Evolutionary conservation across 2,113 vertebrate genomes (phyloP), one percentile per base, ranked within the genome.

Genomic region (Climacteris rufus): DNA sequence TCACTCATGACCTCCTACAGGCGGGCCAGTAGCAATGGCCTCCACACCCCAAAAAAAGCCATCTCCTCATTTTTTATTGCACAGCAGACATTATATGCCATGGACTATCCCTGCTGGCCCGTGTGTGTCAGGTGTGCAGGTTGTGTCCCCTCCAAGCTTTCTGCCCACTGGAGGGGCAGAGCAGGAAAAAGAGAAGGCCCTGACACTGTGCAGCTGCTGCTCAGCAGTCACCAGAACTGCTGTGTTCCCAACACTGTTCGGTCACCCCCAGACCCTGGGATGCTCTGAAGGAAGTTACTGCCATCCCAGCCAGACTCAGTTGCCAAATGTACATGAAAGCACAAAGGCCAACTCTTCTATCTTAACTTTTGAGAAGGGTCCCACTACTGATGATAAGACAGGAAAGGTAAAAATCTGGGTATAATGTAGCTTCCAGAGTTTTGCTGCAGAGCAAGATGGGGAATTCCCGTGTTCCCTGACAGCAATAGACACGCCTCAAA

Each of bases 131-230:
- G 33, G 18, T 35, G 31, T 71, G 61, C 28, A 28, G 27, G 19
- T 5, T 68, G 3, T 64, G 28, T 23, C 59, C 10, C 13, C 14
- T 76, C 21, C 10, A 47, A 44, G 39, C 16, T 25, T 53, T 69
- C 23, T 74, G 31, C 68, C 18, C 2, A 3, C 20, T 33, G 35
- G 2, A 35, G 15, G 21, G 23, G 18, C 53, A 72, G 63, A 52
- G 59, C 13, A 33, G 66, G 37, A 56, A 21, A 28, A 71, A 11
- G n/a, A 23, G 57, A 10, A 15, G 12, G 37, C 16, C 24, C 22
- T 35, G 49, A 2, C 0, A 0, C 9, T 39, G 39, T n/a, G 17
- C 19, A 12, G 2, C 3, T 11, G 4, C 11, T n/a, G 39, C 64
- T 65, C 24, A 35, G 81, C 72, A 15, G 2, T 9, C 0, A 1